Conservation (phyloP, 2,888 invertebrate species). For the Scaptomyza reducta region DNA sequence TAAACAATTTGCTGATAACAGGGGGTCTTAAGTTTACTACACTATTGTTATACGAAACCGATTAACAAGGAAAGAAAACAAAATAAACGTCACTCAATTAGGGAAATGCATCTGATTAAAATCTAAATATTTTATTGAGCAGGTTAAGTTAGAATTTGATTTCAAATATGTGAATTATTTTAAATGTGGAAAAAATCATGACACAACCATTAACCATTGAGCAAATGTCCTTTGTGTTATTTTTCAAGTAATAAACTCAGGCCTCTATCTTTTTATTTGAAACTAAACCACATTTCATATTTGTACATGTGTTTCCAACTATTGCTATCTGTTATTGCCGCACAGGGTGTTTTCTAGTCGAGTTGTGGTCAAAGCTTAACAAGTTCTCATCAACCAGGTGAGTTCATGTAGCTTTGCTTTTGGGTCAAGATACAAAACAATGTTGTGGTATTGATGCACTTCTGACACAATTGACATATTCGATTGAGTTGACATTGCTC, state of each 20-base stretch:
- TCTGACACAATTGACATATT: background rate
- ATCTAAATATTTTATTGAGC: background rate
- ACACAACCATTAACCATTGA: too few species aligned
- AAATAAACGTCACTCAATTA: slow-evolving; percentile 2
- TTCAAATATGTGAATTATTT: background rate
- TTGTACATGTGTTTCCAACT: too few species aligned
- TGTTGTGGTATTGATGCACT: background rate
- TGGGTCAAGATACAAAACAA: slow-evolving; percentile 5
- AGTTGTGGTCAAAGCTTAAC: background rate
- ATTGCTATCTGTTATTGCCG: too few species aligned
- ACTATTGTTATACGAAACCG: slow-evolving; percentile 21
- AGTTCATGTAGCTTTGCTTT: background rate
- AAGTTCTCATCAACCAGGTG: background rate
- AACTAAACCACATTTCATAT: too few species aligned
- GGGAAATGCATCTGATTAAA: background rate
- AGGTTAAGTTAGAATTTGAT: too few species aligned
- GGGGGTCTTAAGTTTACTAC: slow-evolving; percentile 50
- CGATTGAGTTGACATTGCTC: background rate
- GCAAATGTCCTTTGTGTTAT: too few species aligned
- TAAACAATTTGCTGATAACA: slow-evolving; percentile 64
- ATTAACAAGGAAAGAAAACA: slow-evolving; percentile 18
- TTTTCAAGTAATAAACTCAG: too few species aligned
- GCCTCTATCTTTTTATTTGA: too few species aligned
- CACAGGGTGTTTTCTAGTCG: background rate
- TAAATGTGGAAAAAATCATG: too few species aligned